These are phyloP conservation scores for Gerosis bhagava DNA, from an alignment of 2,888 invertebrate genomes.

Conservation along the genomic window DNA sequence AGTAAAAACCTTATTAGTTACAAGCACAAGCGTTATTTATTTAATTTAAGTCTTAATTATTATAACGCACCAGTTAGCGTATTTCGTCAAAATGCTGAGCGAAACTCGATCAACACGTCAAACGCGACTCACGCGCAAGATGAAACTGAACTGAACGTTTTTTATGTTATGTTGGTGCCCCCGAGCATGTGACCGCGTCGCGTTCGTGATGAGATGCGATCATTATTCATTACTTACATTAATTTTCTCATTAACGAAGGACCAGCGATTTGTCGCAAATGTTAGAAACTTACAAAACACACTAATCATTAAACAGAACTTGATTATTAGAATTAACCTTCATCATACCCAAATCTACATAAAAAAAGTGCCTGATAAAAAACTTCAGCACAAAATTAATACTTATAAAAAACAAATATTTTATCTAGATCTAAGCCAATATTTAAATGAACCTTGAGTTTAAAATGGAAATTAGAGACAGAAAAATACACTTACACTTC, in stretches of 20 bases:
- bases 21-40: no score
- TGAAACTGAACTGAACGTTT: slow-evolving; percentile 54
- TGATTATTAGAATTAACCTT: no score
- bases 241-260: slow-evolving; percentile 44
- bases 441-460: slow-evolving; percentile 1
- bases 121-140: slow-evolving; percentile 63
- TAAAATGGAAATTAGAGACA: slow-evolving; percentile 1
- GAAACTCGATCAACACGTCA: slow-evolving; percentile 46
- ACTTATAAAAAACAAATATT: no score
- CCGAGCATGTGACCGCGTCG: slow-evolving; percentile 65
- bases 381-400: no score
- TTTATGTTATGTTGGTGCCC: slow-evolving; percentile 60
- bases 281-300: background rate
- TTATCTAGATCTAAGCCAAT: background rate
- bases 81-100: slow-evolving; percentile 32
- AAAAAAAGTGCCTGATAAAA: no score
- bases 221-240: slow-evolving; percentile 44
- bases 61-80: slow-evolving; percentile 62
- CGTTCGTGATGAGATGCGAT: slow-evolving; percentile 50
- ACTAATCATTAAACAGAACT: no score
- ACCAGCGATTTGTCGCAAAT: slow-evolving; percentile 27
- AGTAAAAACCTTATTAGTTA: no score
- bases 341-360: no score
- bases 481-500: slow-evolving; percentile 43
- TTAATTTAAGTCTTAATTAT: no score